These are phyloP conservation scores for Adineta ricciae DNA, from an alignment of 2,888 invertebrate species.

Conservation along the genomic window DNA sequence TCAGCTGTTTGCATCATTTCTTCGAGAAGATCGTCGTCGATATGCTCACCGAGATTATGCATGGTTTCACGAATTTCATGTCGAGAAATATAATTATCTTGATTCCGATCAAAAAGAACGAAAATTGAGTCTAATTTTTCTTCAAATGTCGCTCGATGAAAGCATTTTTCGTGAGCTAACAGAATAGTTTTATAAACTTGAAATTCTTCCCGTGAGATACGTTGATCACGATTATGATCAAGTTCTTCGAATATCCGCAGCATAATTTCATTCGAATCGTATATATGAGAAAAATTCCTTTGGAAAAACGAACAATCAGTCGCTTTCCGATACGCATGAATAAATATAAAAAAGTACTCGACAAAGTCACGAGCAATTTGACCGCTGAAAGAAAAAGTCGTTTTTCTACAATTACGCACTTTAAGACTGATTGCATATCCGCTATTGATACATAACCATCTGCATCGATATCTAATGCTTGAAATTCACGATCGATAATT, in stretches of 20 bases:
- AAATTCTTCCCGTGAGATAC: not conserved
- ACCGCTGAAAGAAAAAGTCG: too few relatives aligned
- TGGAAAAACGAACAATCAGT: too few relatives aligned
- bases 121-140: not conserved
- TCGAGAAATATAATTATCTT: not conserved
- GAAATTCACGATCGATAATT: not conserved
- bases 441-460: not conserved
- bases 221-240: not conserved
- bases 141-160: not conserved
- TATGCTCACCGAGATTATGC: not conserved
- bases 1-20: slow-evolving; percentile 5
- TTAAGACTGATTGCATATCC: not conserved
- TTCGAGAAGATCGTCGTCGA: not conserved
- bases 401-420: not conserved
- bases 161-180: not conserved
- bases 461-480: slow-evolving; percentile 10
- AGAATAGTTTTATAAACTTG: not conserved
- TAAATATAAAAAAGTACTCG: too few relatives aligned
- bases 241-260: not conserved
- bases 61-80: slow-evolving; percentile 4
- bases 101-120: not conserved
- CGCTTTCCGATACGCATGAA: too few relatives aligned
- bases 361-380: too few relatives aligned
- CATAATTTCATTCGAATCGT: not conserved
- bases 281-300: slow-evolving; percentile 2